Evolutionary conservation across 2,797 vertebrate genomes (phyloP).

Genomic region (Erethizon dorsatum): DNA sequence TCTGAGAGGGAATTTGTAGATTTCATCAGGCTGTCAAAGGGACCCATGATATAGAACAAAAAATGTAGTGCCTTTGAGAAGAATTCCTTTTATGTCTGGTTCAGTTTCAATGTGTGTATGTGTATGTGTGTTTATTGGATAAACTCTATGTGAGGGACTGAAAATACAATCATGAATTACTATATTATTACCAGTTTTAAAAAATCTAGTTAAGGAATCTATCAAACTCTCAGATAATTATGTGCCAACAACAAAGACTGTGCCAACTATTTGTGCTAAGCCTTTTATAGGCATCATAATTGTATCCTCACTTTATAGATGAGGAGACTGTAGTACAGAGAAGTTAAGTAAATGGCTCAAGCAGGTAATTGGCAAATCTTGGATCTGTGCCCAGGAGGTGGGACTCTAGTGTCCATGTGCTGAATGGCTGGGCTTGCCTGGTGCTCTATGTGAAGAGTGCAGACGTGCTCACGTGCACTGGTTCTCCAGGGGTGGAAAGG

Average conservation of each 20-base stretch:
- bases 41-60: neutral
- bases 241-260: neutral
- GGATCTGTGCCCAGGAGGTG: neutral
- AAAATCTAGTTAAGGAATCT: neutral
- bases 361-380: neutral
- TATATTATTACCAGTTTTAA: neutral
- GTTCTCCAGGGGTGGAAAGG: neutral
- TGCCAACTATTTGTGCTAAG: slow-evolving; percentile 21
- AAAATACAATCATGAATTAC: neutral
- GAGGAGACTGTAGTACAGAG: neutral
- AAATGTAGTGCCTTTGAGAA: slow-evolving; percentile 21
- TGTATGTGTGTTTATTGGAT: neutral
- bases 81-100: neutral
- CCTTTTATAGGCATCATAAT: slow-evolving; percentile 33
- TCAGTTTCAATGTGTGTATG: neutral
- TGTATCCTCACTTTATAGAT: neutral
- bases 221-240: neutral
- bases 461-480: rapidly evolving
- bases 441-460: neutral
- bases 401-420: neutral
- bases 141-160: neutral
- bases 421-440: neutral
- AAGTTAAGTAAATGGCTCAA: neutral
- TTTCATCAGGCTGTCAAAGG: neutral
- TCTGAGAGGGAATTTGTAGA: slow-evolving; percentile 6